phyloP scores from a whole-genome alignment of 2,888 invertebrate genomes.

The Colletes collaris region DNA sequence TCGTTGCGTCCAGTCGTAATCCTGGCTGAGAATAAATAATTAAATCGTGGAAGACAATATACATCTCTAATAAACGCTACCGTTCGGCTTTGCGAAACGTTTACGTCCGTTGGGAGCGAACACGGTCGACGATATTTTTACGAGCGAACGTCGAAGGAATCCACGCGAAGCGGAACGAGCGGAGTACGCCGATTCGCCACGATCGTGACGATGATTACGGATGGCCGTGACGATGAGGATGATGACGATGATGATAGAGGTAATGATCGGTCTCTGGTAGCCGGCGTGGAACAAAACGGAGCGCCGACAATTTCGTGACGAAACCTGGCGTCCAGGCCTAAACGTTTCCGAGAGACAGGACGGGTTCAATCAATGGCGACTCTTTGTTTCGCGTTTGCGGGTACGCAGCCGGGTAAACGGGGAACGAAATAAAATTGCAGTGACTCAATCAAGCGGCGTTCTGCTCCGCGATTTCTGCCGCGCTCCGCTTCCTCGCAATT shows the following conservation, averaged over 20 bases:
- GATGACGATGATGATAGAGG: conserved; percentile 49
- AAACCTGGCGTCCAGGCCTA: conserved; percentile 60
- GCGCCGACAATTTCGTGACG: conserved; percentile 35
- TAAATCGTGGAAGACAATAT: conserved; percentile 3
- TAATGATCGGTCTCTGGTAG: conserved; percentile 56
- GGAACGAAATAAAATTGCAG: conserved; percentile 75
- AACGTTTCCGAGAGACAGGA: conserved; percentile 78
- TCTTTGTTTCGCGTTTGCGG: conserved; percentile 73
- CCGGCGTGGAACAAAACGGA: conserved; percentile 23
- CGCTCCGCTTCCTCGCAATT: conserved; percentile 9
- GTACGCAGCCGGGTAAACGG: conserved; percentile 60
- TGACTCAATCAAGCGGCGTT: conserved; percentile 74
- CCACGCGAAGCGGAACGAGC: conserved; percentile 6
- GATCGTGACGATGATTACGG: conserved; percentile 48
- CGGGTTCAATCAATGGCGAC: conserved; percentile 72
- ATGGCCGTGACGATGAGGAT: conserved; percentile 36
- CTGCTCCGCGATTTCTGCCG: conserved; percentile 1
- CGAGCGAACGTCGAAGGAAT: conserved; percentile 15
- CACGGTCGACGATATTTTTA: conserved; percentile 44
- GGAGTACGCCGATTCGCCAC: conserved; percentile 31
- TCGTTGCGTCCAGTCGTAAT: too few species aligned
- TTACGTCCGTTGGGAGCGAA: conserved; percentile 21
- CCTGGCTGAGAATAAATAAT: background rate
- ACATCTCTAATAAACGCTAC: conserved; percentile 10
- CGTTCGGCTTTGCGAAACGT: conserved; percentile 11